A percentile compares a stretch with the other conserved stretches of the same genome.
Evolutionary conservation across 2,113 vertebrate genomes (phyloP).

Genomic region (Mohoua ochrocephala): DNA sequence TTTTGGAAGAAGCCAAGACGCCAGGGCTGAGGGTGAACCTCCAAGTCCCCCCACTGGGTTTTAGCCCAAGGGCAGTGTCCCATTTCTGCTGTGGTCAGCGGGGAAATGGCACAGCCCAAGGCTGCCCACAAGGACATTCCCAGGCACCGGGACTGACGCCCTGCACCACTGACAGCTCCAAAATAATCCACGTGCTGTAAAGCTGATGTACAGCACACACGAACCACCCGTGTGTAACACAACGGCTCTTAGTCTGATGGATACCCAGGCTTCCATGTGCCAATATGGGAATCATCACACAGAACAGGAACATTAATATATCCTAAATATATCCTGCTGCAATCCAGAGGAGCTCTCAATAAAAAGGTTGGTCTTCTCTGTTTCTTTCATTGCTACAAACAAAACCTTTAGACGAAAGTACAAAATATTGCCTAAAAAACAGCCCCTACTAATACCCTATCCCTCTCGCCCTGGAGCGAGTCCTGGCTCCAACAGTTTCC

Average conservation of each 20-base stretch:
- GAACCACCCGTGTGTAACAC: not conserved
- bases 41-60: not conserved
- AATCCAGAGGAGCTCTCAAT: not conserved
- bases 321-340: not conserved
- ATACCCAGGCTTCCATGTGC: not conserved
- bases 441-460: rapidly evolving
- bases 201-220: not conserved
- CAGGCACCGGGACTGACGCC: not conserved
- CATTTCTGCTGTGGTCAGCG: not conserved
- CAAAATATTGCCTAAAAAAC: not conserved
- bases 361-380: not conserved
- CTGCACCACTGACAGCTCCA: not conserved
- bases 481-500: not conserved
- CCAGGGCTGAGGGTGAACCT: not conserved
- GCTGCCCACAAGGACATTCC: not conserved
- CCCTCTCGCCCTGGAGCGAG: not conserved
- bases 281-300: not conserved
- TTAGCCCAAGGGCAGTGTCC: not conserved
- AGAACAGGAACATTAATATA: not conserved
- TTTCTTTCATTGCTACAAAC: not conserved
- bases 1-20: not conserved
- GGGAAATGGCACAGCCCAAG: not conserved
- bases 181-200: not conserved
- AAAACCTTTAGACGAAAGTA: not conserved
- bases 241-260: not conserved